Evolutionary conservation across 1,140 invertebrate species (phyloP), one percentile per base, ranked within the genome.

Genomic region (Ips nitidus): DNA sequence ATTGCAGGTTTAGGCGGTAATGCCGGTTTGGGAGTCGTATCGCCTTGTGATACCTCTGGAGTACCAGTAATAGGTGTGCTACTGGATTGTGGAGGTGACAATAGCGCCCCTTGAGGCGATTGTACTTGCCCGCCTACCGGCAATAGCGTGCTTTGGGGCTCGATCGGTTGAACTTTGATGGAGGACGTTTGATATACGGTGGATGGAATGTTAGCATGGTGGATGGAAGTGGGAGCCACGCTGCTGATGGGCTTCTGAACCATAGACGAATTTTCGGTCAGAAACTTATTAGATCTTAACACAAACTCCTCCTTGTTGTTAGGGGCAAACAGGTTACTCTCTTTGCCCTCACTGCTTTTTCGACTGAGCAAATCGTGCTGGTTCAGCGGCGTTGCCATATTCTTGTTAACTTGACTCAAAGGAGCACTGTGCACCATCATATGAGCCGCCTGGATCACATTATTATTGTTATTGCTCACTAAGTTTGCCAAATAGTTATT

Each of bases 121-220:
- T 81, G 72, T 7, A 79, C 74, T 80, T 80, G 45, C 37, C 67
- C 66, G 43, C 45, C 52, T n/a, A 42, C 47, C 2, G 79, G 73
- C 52, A 71, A 74, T 38, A 57, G 69, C 6, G 64, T 74, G 4
- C 88, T 91, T 77, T 91, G 90, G 41, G 90, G 90, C 82, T 91
- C 90, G 65, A 91, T 89, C 45, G 90, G 90, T 82, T 90, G 88
- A 64, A 92, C 89, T 80, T 91, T 91, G 66, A 89, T 92, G 57
- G 90, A 92, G 4, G 89, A 90, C 50, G 90, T 91, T 79, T 91
- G 90, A 81, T 91, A 91, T 71, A 91, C 91, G 76, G 87, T 90
- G 74, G 86, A 92, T 78, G 89, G 88, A 79, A 88, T 91, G 65
- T 82, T 82, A 56, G 83, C 80, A 67, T 86, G 83, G 77, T 87